These are phyloP conservation scores for Synergus itoensis DNA, from an alignment of 2,888 invertebrate genomes.

Conservation along the genomic window DNA sequence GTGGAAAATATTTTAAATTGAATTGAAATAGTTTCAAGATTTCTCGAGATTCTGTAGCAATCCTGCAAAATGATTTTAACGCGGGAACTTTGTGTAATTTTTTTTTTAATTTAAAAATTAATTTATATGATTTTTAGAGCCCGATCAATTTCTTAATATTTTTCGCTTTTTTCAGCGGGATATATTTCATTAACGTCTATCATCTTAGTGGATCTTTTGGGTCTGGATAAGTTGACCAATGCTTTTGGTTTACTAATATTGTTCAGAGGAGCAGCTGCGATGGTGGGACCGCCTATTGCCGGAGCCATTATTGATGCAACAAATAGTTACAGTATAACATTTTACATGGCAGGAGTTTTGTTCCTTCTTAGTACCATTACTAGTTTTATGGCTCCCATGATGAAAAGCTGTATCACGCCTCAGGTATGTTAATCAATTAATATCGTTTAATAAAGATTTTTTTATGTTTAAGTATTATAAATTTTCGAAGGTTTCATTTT, in stretches of 20 bases:
- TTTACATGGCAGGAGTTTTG: constrained; percentile 94
- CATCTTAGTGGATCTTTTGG: constrained; percentile 96
- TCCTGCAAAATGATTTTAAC: no score
- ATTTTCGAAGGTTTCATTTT: background rate
- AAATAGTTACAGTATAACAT: constrained; percentile 90
- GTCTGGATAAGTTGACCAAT: constrained; percentile 96
- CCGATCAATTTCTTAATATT: background rate
- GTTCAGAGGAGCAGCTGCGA: constrained; percentile 96
- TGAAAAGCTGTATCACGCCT: constrained; percentile 80
- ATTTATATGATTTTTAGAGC: no score
- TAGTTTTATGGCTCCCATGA: constrained; percentile 89
- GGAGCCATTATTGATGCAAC: constrained; percentile 96
- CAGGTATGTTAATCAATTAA: constrained; percentile 61
- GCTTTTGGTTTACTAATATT: constrained; percentile 97
- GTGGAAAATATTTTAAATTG: no score
- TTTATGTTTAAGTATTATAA: no score
- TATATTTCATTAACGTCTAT: constrained; percentile 99
- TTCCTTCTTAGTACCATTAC: constrained; percentile 91
- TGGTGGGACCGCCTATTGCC: constrained; percentile 90
- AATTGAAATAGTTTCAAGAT: no score
- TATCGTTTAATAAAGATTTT: background rate
- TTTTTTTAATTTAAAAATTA: no score
- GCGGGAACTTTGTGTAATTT: no score
- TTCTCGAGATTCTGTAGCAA: no score
- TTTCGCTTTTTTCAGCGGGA: constrained; percentile 84